A percentile compares a stretch with the other conserved stretches of the same genome.
phyloP scores from a whole-genome alignment of 2,888 invertebrate genomes.

The Camptogramma bilineatum region DNA sequence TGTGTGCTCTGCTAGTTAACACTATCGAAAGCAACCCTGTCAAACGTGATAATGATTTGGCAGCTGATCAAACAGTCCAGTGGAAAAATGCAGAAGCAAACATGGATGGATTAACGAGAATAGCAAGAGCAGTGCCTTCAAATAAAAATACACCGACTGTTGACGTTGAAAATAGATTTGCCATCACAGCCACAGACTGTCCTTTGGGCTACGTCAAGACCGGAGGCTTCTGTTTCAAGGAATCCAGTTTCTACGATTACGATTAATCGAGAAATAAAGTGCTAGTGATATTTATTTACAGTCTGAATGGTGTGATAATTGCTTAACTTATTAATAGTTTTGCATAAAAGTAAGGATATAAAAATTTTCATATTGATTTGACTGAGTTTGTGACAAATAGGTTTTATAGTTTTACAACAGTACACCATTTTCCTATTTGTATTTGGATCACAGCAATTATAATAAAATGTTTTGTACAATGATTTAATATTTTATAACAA shows the following conservation, averaged over 20 bases:
- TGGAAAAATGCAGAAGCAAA: background rate
- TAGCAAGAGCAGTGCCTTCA: background rate
- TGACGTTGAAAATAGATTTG: slow-evolving; percentile 44
- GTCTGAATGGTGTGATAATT: background rate
- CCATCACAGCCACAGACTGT: slow-evolving; percentile 36
- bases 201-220: slow-evolving; percentile 11
- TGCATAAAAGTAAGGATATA: background rate
- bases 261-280: background rate
- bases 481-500: too few species aligned
- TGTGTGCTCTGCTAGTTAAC: slow-evolving; percentile 19
- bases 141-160: slow-evolving; percentile 8
- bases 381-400: too few species aligned
- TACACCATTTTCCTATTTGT: too few species aligned
- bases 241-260: background rate
- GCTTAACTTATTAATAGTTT: background rate
- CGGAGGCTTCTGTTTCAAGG: slow-evolving; percentile 13
- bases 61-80: background rate
- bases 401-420: too few species aligned
- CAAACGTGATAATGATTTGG: background rate
- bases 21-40: slow-evolving; percentile 6
- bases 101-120: slow-evolving; percentile 8
- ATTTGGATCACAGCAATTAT: too few species aligned
- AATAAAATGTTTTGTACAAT: too few species aligned
- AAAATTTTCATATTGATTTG: too few species aligned
- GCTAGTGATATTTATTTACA: background rate